Conservation (phyloP, 2,113 vertebrate species). For the Cephalopterus ornatus region DNA sequence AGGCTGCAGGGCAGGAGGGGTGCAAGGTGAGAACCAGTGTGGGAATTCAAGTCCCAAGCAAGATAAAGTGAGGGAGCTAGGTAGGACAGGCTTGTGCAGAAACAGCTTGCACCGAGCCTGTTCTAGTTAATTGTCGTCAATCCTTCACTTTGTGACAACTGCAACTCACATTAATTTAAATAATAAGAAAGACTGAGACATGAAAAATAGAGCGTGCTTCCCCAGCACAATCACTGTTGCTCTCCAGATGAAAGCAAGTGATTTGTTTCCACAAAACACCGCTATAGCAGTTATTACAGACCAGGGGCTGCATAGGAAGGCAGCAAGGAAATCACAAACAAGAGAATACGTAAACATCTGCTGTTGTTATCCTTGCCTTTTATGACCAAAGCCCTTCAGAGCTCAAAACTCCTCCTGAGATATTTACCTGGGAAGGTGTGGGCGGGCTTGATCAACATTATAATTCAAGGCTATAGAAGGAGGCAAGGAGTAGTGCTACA, state of each 20-base stretch:
- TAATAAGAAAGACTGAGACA: slow-evolving; percentile 61
- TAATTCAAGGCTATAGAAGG: neutral
- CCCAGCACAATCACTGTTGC: slow-evolving; percentile 51
- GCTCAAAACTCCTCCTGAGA: neutral
- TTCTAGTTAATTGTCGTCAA: slow-evolving; percentile 44
- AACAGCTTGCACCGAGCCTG: neutral
- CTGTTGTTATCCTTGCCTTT: slow-evolving; percentile 21
- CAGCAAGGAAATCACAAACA: neutral
- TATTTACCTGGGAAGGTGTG: neutral
- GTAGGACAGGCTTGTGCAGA: neutral
- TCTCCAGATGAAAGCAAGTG: slow-evolving; percentile 56
- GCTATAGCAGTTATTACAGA: slow-evolving; percentile 28
- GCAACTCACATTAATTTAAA: slow-evolving; percentile 64
- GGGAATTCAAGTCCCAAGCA: neutral
- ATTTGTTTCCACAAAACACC: slow-evolving; percentile 60
- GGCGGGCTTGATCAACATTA: neutral
- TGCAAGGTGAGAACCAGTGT: neutral
- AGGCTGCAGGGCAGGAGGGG: neutral
- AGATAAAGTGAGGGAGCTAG: neutral
- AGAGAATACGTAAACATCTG: neutral
- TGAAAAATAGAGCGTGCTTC: slow-evolving; percentile 50
- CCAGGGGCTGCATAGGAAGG: neutral
- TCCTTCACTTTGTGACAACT: slow-evolving; percentile 57
- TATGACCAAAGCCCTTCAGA: slow-evolving; percentile 1
- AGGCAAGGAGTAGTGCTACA: neutral